A percentile compares a stretch with the other conserved stretches of the same genome.
These are phyloP conservation scores for Drosophila virilis DNA, from an alignment of 1,140 invertebrate species.

Conservation along the genomic window DNA sequence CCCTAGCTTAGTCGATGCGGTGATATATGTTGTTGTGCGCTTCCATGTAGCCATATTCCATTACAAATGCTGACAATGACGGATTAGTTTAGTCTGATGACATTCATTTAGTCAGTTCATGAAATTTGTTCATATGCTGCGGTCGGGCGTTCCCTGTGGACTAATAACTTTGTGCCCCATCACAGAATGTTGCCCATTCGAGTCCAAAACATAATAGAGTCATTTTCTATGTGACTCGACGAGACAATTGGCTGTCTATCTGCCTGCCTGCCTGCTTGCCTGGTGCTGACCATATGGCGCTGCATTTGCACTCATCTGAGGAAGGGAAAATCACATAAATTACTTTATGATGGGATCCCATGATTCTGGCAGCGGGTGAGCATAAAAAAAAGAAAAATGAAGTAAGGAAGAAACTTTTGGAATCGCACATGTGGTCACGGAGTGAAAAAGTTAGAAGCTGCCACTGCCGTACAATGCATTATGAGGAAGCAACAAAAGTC, in stretches of 20 bases:
- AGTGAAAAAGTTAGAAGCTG: constrained; percentile 53
- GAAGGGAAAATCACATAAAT: constrained; percentile 75
- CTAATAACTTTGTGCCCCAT: constrained; percentile 72
- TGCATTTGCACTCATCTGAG: constrained; percentile 71
- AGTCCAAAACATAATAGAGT: constrained; percentile 68
- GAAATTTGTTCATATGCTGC: constrained; percentile 14
- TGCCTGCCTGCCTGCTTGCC: constrained; percentile 8
- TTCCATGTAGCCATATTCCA: constrained; percentile 20
- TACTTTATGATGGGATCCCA: constrained; percentile 77
- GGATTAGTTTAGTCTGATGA: constrained; percentile 63
- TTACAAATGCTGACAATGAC: constrained; percentile 65
- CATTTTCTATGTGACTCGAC: constrained; percentile 60
- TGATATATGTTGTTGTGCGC: not conserved
- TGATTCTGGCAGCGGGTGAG: constrained; percentile 60
- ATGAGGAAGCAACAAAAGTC: constrained; percentile 77
- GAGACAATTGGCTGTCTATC: constrained; percentile 59
- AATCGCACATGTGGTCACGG: constrained; percentile 71
- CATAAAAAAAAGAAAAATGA: constrained; percentile 23
- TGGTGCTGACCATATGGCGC: constrained; percentile 62
- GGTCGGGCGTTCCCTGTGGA: constrained; percentile 39
- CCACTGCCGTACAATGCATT: constrained; percentile 52
- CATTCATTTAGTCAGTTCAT: constrained; percentile 61
- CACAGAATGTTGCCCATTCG: constrained; percentile 30
- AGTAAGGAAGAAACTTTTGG: constrained; percentile 18
- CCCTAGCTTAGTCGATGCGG: constrained; percentile 1